A percentile compares a stretch with the other conserved stretches of the same genome.
Evolutionary conservation across 2,797 vertebrate genomes (phyloP).

Genomic region (Triplophysa yarkandensis): DNA sequence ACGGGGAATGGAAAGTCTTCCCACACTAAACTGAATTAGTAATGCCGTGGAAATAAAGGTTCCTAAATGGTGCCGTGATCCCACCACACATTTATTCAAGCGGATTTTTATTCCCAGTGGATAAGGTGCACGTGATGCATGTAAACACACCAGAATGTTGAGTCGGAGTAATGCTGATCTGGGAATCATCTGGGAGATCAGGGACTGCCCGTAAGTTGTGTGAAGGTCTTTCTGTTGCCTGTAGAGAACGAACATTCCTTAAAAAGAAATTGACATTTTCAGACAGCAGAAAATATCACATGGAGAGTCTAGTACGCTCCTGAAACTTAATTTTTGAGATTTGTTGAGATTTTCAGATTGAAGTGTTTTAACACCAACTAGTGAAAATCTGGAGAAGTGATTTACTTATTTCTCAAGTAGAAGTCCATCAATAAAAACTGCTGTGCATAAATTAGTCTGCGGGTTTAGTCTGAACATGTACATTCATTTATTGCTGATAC

Average conservation of each 20-base stretch:
- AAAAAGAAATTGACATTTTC: slow-evolving; percentile 6
- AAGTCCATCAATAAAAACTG: not conserved
- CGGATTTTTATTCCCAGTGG: slow-evolving; percentile 57
- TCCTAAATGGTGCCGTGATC: slow-evolving; percentile 69
- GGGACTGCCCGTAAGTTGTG: slow-evolving; percentile 35
- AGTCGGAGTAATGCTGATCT: slow-evolving; percentile 12
- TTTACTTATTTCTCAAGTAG: slow-evolving; percentile 21
- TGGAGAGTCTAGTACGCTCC: slow-evolving; percentile 22
- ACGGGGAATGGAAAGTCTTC: slow-evolving; percentile 67
- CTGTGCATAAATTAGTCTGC: not conserved
- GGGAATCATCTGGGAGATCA: slow-evolving; percentile 39
- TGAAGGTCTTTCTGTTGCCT: slow-evolving; percentile 30
- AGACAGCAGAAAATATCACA: slow-evolving; percentile 19
- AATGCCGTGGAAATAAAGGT: slow-evolving; percentile 73
- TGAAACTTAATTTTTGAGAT: slow-evolving; percentile 8
- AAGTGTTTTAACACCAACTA: slow-evolving; percentile 32
- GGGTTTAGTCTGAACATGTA: not conserved
- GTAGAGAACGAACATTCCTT: slow-evolving; percentile 17
- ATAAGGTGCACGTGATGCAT: slow-evolving; percentile 46
- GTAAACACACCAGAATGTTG: slow-evolving; percentile 54
- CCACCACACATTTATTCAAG: slow-evolving; percentile 55
- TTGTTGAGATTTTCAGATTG: slow-evolving; percentile 34
- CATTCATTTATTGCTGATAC: too few species aligned
- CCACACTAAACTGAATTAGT: slow-evolving; percentile 77
- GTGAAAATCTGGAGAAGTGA: slow-evolving; percentile 27